Conservation (phyloP, 30 jellyfish, hydroid and myxozoan genomes). For the Hydra vulgaris region DNA sequence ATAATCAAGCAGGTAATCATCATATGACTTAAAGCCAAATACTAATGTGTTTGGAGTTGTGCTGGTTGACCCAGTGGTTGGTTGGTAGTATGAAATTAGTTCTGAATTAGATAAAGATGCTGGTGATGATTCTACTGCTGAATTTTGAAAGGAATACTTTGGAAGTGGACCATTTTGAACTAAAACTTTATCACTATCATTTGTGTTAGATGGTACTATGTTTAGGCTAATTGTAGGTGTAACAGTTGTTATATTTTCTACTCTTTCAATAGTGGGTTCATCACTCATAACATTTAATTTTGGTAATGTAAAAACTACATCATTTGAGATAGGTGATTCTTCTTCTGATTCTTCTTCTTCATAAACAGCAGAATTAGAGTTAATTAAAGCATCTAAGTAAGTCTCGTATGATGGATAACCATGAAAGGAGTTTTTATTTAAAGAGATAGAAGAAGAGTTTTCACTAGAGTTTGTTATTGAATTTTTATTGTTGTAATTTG, state of each 20-base stretch:
- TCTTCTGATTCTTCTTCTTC: not conserved
- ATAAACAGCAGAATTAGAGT: not conserved
- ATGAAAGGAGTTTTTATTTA: not conserved
- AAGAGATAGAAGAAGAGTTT: not conserved
- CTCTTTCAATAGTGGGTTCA: not conserved
- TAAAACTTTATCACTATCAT: not conserved
- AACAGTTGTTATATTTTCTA: not conserved
- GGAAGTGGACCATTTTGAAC: not conserved
- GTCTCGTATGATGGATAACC: constrained; percentile 23
- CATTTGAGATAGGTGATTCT: not conserved
- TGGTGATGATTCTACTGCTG: not conserved
- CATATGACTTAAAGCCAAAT: not conserved
- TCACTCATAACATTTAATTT: not conserved
- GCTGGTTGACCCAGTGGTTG: not conserved
- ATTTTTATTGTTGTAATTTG: too few species aligned
- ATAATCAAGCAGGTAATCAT: not conserved
- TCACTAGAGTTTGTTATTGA: not conserved
- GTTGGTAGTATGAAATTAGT: not conserved
- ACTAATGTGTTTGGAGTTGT: not conserved
- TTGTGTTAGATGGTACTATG: not conserved
- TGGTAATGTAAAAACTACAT: not conserved
- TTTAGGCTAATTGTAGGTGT: not conserved
- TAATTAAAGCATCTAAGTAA: constrained; percentile 11
- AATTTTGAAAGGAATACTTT: not conserved
- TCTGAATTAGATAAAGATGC: not conserved